Base-by-base conservation (phyloP, 2,113 vertebrate species). In the Bubalus kerabau region DNA sequence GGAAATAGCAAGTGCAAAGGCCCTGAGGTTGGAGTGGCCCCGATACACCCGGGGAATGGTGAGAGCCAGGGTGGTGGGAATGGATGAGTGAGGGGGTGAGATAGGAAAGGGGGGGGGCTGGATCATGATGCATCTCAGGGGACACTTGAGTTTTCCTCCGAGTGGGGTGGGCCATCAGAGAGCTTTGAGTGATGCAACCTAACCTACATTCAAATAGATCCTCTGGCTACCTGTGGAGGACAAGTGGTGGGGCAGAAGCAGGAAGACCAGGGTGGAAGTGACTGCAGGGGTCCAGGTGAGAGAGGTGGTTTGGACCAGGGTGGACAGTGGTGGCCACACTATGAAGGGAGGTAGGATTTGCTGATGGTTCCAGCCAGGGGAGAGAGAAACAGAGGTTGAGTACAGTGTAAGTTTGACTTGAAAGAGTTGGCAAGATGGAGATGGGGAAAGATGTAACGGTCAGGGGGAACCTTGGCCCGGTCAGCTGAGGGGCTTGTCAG, bases 41-140 rank as follows among this genome's bases (percentile, higher is more conserved):
- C 16, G 50, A 50, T 1, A 10, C 1, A 2, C 17, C 21, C 0
- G 0, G 9, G 36, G 62, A 74, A 21, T 23, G 52, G 32, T 0
- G 8, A 71, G n/a, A 56, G 43, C 78, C 74, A 19, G n/a, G 24
- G 57, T 2, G 6, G 16, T 9, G 19, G 46, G 56, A 43, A 90
- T 1, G n/a, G 52, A 2, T 4, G 57, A 9, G 19, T 9, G 15
- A 56, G 13, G 4, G 0, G 7, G 4, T 2, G 23, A 40, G 19
- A 24, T 14, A 15, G 24, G 57, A 28, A 16, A 12, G 8, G 1
- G 1, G 1, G 1, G n/a, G n/a, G 9, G 9, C 30, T 59, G 90
- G 32, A 2, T 60, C 17, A 17, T 56, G 82, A 7, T 6, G 48
- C 48, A 11, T 17, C 7, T 84, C 2, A 12, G n/a, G 54, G 19